A percentile compares a stretch with the other conserved stretches of the same genome.
These are phyloP conservation scores for Neolamprologus variostigma DNA, from an alignment of 2,113 vertebrate species.

Conservation along the genomic window DNA sequence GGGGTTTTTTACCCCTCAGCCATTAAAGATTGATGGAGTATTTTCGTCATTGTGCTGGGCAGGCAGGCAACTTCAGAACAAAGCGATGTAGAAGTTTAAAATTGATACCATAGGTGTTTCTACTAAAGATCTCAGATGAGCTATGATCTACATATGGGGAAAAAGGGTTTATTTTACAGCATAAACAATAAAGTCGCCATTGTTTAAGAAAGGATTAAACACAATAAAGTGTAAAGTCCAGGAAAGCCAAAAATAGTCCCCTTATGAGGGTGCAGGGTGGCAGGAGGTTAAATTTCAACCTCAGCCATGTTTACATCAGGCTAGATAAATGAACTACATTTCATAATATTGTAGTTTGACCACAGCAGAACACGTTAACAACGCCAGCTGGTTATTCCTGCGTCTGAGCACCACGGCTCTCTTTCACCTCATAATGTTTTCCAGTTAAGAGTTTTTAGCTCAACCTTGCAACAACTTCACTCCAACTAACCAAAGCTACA, in stretches of 20 bases:
- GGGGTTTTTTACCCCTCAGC: not conserved
- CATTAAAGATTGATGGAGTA: not conserved
- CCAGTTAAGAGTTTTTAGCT: not conserved
- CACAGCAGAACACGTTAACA: not conserved
- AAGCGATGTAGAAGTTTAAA: not conserved
- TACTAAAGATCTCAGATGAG: not conserved
- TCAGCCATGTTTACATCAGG: not conserved
- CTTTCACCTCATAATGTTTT: not conserved
- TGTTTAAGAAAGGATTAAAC: not conserved
- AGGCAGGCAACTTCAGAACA: not conserved
- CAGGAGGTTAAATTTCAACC: not conserved
- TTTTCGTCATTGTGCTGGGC: fast-evolving
- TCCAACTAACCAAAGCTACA: not conserved
- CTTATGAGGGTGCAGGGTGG: not conserved
- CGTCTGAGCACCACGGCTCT: fast-evolving
- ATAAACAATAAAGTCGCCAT: not conserved
- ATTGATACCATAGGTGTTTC: not conserved
- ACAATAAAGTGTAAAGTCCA: not conserved
- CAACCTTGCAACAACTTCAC: not conserved
- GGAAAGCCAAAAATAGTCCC: not conserved
- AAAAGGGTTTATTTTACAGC: not conserved
- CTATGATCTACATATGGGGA: not conserved
- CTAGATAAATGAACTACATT: not conserved
- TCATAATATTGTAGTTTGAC: not conserved
- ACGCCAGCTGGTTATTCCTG: not conserved